Conservation (phyloP, 2,113 vertebrate genomes). For the Actenoides hombroni region DNA sequence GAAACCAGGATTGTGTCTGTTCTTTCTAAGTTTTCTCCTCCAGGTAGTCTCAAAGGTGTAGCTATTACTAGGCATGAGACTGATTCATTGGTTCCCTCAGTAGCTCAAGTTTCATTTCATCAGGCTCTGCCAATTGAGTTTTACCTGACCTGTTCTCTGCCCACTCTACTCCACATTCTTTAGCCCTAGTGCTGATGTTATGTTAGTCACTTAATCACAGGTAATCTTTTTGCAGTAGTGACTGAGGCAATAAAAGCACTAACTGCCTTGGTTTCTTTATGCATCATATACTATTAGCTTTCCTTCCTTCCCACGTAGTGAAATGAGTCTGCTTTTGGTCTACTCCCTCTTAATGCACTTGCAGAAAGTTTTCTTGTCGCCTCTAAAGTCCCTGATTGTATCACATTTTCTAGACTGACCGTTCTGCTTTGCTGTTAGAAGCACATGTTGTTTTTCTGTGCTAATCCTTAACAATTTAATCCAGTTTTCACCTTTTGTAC, state of each 20-base stretch:
- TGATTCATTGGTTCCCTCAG: background rate
- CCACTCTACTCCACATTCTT: background rate
- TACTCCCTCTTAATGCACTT: background rate
- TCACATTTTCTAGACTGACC: background rate
- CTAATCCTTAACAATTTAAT: background rate
- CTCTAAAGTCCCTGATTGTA: background rate
- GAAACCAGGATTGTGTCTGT: background rate
- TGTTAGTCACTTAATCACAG: constrained; percentile 12
- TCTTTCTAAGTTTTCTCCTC: background rate
- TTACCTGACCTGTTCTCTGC: background rate
- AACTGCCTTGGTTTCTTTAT: background rate
- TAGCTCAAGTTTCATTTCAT: background rate
- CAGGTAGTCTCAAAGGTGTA: background rate
- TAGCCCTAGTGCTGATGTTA: background rate
- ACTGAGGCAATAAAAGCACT: background rate
- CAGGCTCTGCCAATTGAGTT: background rate
- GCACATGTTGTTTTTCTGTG: background rate
- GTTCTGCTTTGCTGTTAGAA: background rate
- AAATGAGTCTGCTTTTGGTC: background rate
- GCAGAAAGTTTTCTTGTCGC: background rate
- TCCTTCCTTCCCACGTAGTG: background rate
- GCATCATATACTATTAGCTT: background rate
- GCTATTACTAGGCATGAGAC: rapidly evolving
- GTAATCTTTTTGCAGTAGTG: background rate
- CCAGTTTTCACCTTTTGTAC: background rate